Percentiles rank a stretch among this genome's conserved stretches.
phyloP scores from a whole-genome alignment of 2,113 vertebrate species.

The Myodes glareolus region DNA sequence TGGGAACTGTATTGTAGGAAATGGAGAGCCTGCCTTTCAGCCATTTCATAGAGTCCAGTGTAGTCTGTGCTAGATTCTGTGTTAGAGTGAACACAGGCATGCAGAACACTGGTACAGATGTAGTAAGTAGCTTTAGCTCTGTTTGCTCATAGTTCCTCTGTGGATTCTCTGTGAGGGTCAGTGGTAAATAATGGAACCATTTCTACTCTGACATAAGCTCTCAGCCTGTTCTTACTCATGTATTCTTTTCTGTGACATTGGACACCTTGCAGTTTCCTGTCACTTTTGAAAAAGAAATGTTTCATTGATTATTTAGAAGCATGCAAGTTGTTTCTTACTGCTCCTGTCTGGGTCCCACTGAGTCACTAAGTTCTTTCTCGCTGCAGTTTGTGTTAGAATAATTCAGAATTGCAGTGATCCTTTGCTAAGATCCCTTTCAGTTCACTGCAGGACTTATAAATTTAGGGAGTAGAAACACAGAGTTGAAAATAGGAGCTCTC shows the following conservation, averaged over 20 bases:
- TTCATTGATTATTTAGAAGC: slow-evolving; percentile 71
- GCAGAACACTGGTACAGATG: not conserved
- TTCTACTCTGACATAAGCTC: slow-evolving; percentile 15
- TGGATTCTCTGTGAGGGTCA: not conserved
- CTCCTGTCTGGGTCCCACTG: slow-evolving; percentile 57
- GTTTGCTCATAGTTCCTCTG: not conserved
- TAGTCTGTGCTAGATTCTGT: not conserved
- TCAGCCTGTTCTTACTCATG: slow-evolving; percentile 6
- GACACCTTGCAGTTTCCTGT: slow-evolving; percentile 55
- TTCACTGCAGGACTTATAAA: slow-evolving; percentile 58
- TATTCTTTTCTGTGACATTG: slow-evolving; percentile 62
- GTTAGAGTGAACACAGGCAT: not conserved
- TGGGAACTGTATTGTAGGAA: not conserved
- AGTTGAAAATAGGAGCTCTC: slow-evolving; percentile 78
- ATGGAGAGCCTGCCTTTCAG: not conserved
- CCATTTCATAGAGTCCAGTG: not conserved
- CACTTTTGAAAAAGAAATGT: slow-evolving; percentile 42
- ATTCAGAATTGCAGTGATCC: slow-evolving; percentile 76
- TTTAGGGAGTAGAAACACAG: slow-evolving; percentile 68
- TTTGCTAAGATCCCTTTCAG: slow-evolving; percentile 74
- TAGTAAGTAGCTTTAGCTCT: slow-evolving; percentile 56
- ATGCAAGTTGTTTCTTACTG: slow-evolving; percentile 67
- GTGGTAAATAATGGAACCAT: not conserved
- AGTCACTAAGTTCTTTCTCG: slow-evolving; percentile 56
- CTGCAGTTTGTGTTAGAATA: slow-evolving; percentile 67